These are phyloP conservation scores for Turritopsis rubra DNA, from an alignment of 30 jellyfish, hydroid and myxozoan genomes.

Conservation along the genomic window DNA sequence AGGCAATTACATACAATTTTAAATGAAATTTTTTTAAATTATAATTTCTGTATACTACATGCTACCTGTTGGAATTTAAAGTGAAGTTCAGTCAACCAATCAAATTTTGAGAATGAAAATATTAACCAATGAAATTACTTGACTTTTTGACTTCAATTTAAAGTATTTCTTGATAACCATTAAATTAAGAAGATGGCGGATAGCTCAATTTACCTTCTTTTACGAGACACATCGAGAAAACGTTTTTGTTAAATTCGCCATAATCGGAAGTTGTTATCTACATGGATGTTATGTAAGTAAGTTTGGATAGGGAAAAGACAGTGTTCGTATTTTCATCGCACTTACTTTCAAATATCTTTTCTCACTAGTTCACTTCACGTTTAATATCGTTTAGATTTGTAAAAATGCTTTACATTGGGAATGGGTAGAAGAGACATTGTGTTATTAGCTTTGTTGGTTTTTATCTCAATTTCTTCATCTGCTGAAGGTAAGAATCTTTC, in stretches of 20 bases:
- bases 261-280: too few species aligned
- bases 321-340: not conserved
- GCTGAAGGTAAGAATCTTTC: constrained; percentile 3
- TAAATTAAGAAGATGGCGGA: constrained; percentile 2
- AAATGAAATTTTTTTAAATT: too few species aligned
- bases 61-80: constrained; percentile 5
- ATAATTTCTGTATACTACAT: not conserved
- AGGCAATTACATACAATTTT: not conserved
- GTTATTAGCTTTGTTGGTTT: constrained; percentile 3
- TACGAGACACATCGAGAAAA: too few species aligned
- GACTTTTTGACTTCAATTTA: constrained; percentile 21
- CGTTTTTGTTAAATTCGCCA: too few species aligned
- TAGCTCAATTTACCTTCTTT: not conserved
- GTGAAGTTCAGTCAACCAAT: not conserved
- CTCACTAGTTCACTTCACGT: not conserved
- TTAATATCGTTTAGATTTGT: not conserved
- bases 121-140: constrained; percentile 10
- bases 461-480: not conserved
- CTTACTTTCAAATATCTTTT: not conserved
- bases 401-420: constrained; percentile 29
- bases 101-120: constrained; percentile 1
- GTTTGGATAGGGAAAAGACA: not conserved
- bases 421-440: constrained; percentile 17
- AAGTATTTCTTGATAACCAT: not conserved
- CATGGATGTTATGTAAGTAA: not conserved